Evolutionary conservation across 2,797 vertebrate species (phyloP).

Genomic region (Gambusia yucatana): DNA sequence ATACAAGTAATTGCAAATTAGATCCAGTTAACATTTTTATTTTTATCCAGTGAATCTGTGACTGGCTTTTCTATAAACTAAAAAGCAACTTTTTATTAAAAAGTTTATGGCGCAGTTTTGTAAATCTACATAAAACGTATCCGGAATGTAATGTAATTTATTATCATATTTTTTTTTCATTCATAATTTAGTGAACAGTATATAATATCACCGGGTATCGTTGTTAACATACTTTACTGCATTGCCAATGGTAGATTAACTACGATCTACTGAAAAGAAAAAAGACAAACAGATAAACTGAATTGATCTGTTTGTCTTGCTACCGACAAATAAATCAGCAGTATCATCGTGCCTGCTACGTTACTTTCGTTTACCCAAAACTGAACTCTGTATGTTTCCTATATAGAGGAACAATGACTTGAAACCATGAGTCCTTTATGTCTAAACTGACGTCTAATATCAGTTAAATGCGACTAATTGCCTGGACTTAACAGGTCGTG

Average conservation of each 20-base stretch:
- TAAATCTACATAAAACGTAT: neutral
- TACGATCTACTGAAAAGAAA: neutral
- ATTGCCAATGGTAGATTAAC: neutral
- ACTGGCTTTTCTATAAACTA: neutral
- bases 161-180: neutral
- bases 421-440: neutral
- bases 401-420: neutral
- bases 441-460: neutral
- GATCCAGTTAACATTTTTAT: neutral
- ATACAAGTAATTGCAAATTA: neutral
- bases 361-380: neutral
- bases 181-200: no score
- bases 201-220: neutral
- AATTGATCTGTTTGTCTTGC: neutral
- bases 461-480: neutral
- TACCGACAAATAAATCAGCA: neutral
- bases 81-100: neutral
- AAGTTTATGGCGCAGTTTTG: neutral
- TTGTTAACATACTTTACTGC: neutral
- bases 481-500: accelerated
- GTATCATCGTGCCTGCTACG: neutral
- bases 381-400: neutral
- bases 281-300: neutral
- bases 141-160: neutral
- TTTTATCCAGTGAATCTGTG: neutral